phyloP scores from a whole-genome alignment of 2,797 vertebrate species.

The Taenioides sp. region DNA sequence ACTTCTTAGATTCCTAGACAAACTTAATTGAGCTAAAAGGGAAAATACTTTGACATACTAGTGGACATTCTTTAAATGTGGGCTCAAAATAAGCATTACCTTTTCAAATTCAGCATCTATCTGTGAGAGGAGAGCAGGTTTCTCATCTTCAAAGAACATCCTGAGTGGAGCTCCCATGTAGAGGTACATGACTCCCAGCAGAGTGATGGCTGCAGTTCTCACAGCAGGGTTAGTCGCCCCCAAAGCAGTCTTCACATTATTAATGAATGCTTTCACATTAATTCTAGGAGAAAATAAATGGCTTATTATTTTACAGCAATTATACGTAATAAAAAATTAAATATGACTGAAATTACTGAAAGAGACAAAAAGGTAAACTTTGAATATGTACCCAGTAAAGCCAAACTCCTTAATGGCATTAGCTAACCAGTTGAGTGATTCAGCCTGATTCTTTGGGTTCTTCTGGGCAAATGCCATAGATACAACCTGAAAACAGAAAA shows the following conservation, averaged over 20 bases:
- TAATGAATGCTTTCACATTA: conserved; percentile 97
- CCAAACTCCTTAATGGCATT: conserved; percentile 99
- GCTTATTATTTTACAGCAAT: background rate
- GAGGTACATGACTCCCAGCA: conserved; percentile 94
- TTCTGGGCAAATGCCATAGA: conserved; percentile 93
- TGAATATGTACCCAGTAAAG: conserved; percentile 85
- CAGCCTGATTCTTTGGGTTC: conserved; percentile 98
- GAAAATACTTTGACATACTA: background rate
- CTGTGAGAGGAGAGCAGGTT: conserved; percentile 92
- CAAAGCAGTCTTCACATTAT: conserved; percentile 95
- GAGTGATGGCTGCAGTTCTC: conserved; percentile 88
- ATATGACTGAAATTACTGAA: too few species aligned
- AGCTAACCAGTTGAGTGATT: conserved; percentile 93
- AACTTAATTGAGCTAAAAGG: background rate
- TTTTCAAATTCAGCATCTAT: conserved; percentile 97
- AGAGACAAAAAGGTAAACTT: background rate
- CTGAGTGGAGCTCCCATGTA: conserved; percentile 93
- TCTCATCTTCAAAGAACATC: conserved; percentile 99
- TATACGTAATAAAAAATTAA: too few species aligned
- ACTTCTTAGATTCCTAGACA: background rate
- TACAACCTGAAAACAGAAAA: conserved; percentile 80
- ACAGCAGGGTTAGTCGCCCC: conserved; percentile 96
- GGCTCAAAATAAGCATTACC: conserved; percentile 65
- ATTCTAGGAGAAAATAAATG: conserved; percentile 74
- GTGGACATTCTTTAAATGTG: background rate